Evolutionary conservation across 2,888 invertebrate species (phyloP), one percentile per base, ranked within the genome.

Genomic region (Lordiphosa fenestrarum): DNA sequence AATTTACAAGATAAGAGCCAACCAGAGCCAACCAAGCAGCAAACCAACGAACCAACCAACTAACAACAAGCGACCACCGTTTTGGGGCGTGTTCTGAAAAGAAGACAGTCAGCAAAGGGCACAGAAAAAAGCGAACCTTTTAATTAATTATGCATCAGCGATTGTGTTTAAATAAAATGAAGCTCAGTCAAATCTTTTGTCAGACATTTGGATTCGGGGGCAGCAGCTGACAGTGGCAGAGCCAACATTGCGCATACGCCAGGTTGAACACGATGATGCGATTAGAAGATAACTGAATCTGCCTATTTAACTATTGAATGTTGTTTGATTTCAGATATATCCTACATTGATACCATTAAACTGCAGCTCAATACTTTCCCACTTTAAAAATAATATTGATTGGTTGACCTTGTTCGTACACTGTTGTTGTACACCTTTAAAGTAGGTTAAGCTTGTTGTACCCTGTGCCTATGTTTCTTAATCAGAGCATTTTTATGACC

Each of bases 121-220:
- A 50, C 47, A 66, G 59, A 51, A 44, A 33, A 54, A 71, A 54
- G 51, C 51, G 15, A 71, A 69, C 67, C 71, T 57, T 71, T 85
- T 72, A 73, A 85, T 84, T 84, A 86, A 84, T 82, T 86, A 87
- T 87, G 88, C 86, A 87, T 86, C 86, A 85, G 84, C 71, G 82
- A 87, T 72, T 86, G 85, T 69, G 71, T 69, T 83, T 69, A 82
- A 86, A 74, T 72, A 73, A 83, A 86, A 59, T 62, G 65, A 65
- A 67, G 69, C 54, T 62, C 71, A 59, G 53, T 68, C 69, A 71
- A 71, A 82, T 74, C 62, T 65, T 30, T 62, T 47, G 54, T 48
- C 40, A 49, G 58, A 65, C 51, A 70, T 63, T 60, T 59, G 44
- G 33, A 30, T 44, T 13, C 30, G 30, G 10, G 25, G 9, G 15